phyloP scores from a whole-genome alignment of 2,113 vertebrate genomes.

The Nothobranchius kuhntae region DNA sequence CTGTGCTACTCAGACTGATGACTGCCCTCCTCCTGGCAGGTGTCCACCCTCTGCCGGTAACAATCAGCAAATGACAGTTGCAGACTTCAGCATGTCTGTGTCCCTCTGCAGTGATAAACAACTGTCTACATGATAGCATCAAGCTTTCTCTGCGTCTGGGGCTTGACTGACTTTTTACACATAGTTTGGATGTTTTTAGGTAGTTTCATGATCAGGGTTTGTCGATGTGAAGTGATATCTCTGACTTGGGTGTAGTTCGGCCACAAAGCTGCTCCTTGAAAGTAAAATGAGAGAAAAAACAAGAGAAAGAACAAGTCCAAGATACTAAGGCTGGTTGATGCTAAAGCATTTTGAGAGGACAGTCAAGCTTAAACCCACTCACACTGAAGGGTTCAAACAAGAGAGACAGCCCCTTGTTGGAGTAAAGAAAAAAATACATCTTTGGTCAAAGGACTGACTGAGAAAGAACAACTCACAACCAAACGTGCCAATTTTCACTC shows the following conservation, averaged over 20 bases:
- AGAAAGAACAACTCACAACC: background rate
- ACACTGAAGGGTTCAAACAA: slow-evolving; percentile 21
- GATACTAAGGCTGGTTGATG: slow-evolving; percentile 15
- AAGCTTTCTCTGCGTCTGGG: slow-evolving; percentile 18
- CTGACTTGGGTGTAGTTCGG: slow-evolving; percentile 10
- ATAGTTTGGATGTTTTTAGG: slow-evolving; percentile 25
- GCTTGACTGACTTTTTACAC: slow-evolving; percentile 32
- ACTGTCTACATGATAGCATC: slow-evolving; percentile 50
- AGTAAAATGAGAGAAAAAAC: slow-evolving; percentile 23
- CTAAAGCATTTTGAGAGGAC: slow-evolving; percentile 34
- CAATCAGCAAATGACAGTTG: slow-evolving; percentile 78
- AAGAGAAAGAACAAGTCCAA: background rate
- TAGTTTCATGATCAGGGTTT: slow-evolving; percentile 35
- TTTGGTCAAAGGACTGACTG: background rate
- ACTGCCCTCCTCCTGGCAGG: slow-evolving; percentile 69
- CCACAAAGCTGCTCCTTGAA: slow-evolving; percentile 18
- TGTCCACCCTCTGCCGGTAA: slow-evolving; percentile 72
- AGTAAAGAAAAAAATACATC: background rate
- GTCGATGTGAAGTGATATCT: no score
- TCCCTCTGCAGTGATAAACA: slow-evolving; percentile 49
- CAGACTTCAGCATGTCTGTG: slow-evolving; percentile 46
- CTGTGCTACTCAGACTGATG: slow-evolving; percentile 72
- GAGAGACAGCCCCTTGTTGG: background rate
- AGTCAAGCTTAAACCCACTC: slow-evolving; percentile 22
- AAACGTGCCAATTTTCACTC: background rate